A percentile compares a stretch with the other conserved stretches of the same genome.
Conservation (phyloP, 2,113 vertebrate species). For the Anarrhichthys ocellatus region DNA sequence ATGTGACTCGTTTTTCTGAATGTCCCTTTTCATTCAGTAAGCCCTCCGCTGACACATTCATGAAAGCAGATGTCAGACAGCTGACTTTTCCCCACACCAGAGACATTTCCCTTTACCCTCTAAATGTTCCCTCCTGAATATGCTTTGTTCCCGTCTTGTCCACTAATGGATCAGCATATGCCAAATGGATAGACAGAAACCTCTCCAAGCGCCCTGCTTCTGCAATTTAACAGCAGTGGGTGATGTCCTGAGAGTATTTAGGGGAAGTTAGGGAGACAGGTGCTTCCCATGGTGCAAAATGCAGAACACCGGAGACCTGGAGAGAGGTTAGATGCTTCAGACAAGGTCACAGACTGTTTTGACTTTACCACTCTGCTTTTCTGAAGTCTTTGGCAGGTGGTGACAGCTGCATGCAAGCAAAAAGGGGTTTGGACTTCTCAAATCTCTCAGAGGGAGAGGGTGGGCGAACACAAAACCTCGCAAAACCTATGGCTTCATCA, state of each 20-base stretch:
- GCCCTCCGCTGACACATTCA: constrained; percentile 21
- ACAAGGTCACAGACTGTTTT: constrained; percentile 80
- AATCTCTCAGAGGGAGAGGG: constrained; percentile 43
- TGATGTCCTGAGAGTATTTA: constrained; percentile 56
- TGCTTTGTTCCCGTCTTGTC: constrained; percentile 61
- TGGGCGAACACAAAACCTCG: constrained; percentile 5
- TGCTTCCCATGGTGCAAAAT: constrained; percentile 65
- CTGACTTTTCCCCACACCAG: constrained; percentile 67
- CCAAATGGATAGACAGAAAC: constrained; percentile 43
- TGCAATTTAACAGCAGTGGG: constrained; percentile 39
- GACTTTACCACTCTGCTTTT: constrained; percentile 69
- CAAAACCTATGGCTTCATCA: constrained; percentile 7
- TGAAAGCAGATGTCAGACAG: constrained; percentile 55
- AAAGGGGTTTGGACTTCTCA: constrained; percentile 52
- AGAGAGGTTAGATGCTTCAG: constrained; percentile 68
- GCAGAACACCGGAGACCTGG: constrained; percentile 54
- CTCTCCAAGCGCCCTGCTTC: constrained; percentile 32
- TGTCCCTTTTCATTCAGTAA: constrained; percentile 39
- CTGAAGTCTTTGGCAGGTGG: constrained; percentile 72
- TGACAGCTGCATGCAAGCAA: constrained; percentile 80
- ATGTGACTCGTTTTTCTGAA: constrained; percentile 15
- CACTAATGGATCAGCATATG: constrained; percentile 51
- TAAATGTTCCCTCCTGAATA: constrained; percentile 44
- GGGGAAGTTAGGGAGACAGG: constrained; percentile 70
- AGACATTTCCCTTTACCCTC: constrained; percentile 50